These are phyloP conservation scores for Channa maculata DNA, from an alignment of 2,113 vertebrate species.

Conservation along the genomic window DNA sequence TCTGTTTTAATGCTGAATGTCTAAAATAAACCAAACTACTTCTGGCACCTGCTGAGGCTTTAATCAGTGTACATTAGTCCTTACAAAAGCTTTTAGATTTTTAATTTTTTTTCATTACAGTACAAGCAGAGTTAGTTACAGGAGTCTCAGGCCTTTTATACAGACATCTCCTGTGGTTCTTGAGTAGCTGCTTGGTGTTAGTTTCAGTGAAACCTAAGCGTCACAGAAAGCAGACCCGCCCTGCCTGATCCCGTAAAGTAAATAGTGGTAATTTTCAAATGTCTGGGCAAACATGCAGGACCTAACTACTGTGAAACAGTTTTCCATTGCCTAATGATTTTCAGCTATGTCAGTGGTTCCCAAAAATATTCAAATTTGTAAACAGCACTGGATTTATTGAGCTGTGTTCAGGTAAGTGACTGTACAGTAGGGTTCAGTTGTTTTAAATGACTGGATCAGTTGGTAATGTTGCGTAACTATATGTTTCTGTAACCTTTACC, in stretches of 20 bases:
- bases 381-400: not conserved
- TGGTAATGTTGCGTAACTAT: not conserved
- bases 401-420: no score
- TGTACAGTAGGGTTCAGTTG: not conserved
- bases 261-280: constrained; percentile 35
- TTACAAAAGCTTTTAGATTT: no score
- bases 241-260: constrained; percentile 26
- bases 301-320: not conserved
- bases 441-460: constrained; percentile 19
- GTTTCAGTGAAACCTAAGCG: constrained; percentile 75
- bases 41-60: no score
- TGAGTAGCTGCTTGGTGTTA: constrained; percentile 11
- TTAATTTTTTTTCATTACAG: no score
- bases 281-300: constrained; percentile 1
- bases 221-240: constrained; percentile 6
- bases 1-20: no score
- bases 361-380: no score
- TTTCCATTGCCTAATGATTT: not conserved
- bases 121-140: not conserved
- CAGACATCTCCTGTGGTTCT: not conserved
- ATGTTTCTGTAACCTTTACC: not conserved
- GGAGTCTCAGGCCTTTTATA: no score
- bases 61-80: no score
- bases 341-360: not conserved
- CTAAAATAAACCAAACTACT: no score